Conservation (phyloP, 1,140 invertebrate species). For the Eubasilissa regina region DNA sequence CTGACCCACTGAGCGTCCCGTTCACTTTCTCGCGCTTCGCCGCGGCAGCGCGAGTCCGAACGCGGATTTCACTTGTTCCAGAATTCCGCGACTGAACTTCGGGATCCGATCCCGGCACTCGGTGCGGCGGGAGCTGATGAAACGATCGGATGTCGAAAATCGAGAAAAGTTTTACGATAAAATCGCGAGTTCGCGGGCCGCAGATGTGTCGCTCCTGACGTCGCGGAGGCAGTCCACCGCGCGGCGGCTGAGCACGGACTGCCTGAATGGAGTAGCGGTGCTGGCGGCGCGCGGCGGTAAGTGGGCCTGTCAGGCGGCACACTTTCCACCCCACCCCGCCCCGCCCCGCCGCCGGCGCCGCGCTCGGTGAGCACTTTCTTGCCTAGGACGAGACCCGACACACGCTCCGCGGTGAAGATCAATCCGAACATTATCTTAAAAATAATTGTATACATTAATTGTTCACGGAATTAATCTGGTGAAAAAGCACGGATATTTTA, state of each 20-base stretch:
- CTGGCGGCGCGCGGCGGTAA: conserved; percentile 63
- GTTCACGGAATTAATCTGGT: too few relatives aligned
- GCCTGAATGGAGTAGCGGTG: conserved; percentile 60
- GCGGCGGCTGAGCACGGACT: conserved; percentile 32
- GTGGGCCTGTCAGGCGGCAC: conserved; percentile 62
- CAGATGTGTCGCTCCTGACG: conserved; percentile 21
- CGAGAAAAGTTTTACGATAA: conserved; percentile 31
- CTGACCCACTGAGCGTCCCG: conserved; percentile 37
- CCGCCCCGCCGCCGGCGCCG: conserved; percentile 16
- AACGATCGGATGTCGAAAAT: neutral
- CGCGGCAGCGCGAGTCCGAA: neutral
- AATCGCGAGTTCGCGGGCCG: conserved; percentile 19
- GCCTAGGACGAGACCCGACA: conserved; percentile 28
- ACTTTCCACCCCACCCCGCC: conserved; percentile 45
- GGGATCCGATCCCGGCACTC: too few relatives aligned
- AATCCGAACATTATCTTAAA: conserved; percentile 9
- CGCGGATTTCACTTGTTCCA: conserved; percentile 23
- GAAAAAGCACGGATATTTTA: too few relatives aligned
- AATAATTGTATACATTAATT: too few relatives aligned
- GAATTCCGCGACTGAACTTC: too few relatives aligned
- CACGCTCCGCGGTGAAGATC: conserved; percentile 25
- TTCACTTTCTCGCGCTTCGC: conserved; percentile 51
- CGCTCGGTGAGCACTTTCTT: conserved; percentile 9
- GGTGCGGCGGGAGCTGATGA: too few relatives aligned
- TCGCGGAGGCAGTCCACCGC: conserved; percentile 22